Conservation (phyloP, 2,888 invertebrate species). For the Athalia rosae region DNA sequence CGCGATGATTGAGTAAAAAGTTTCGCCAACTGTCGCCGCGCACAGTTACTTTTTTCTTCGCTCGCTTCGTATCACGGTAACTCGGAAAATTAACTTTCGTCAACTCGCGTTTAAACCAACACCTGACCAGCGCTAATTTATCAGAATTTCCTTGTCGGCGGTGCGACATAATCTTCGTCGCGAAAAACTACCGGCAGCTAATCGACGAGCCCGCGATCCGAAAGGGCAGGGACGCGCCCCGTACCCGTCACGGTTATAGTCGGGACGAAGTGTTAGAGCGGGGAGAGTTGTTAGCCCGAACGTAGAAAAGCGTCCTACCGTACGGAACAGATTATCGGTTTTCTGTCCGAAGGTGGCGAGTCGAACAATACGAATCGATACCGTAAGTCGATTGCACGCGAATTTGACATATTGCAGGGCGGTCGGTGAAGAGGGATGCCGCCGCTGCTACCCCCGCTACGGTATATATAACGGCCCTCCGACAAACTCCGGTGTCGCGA, state of each 20-base stretch:
- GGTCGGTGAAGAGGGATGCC: constrained; percentile 28
- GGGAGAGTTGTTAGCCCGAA: constrained; percentile 14
- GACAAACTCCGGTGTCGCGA: constrained; percentile 4
- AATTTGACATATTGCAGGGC: constrained; percentile 57
- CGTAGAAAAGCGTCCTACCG: constrained; percentile 39
- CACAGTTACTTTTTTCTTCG: too few species aligned
- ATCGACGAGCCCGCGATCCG: constrained; percentile 26
- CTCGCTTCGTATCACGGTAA: too few species aligned
- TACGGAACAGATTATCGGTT: constrained; percentile 57
- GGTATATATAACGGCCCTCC: constrained; percentile 18
- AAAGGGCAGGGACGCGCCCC: neutral
- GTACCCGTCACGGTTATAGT: neutral
- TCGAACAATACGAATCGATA: constrained; percentile 57
- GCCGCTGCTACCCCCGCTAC: constrained; percentile 44
- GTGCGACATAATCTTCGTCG: neutral
- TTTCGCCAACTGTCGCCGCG: too few species aligned
- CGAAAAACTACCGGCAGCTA: constrained; percentile 19
- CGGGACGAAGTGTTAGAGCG: constrained; percentile 19
- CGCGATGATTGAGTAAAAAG: too few species aligned
- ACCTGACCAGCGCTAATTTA: neutral
- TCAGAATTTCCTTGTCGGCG: neutral
- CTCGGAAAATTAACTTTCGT: too few species aligned
- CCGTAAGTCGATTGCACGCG: constrained; percentile 53
- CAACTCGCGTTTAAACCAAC: too few species aligned
- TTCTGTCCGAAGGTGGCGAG: constrained; percentile 51